These are phyloP conservation scores for Troglohyphantes excavatus DNA, from an alignment of 2,888 invertebrate species.

Conservation along the genomic window DNA sequence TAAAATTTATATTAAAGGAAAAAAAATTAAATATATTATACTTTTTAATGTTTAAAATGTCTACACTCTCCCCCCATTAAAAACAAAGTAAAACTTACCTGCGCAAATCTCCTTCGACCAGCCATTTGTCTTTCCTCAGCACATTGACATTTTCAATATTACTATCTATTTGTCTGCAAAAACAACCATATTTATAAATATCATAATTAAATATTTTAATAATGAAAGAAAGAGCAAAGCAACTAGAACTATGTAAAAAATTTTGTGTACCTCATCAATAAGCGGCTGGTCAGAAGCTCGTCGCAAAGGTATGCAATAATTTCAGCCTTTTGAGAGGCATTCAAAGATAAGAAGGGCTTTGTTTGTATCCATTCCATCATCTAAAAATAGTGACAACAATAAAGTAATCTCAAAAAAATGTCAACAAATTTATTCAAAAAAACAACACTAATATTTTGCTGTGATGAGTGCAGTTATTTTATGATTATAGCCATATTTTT, in stretches of 20 bases:
- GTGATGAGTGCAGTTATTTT: neutral
- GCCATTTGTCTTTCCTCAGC: conserved; percentile 94
- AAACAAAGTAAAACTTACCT: conserved; percentile 85
- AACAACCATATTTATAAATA: neutral
- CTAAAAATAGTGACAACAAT: conserved; percentile 79
- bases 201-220: neutral
- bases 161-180: conserved; percentile 90
- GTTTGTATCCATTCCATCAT: conserved; percentile 89
- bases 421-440: neutral
- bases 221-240: neutral
- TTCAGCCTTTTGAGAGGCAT: conserved; percentile 92
- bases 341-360: conserved; percentile 92
- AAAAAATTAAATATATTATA: too few species aligned
- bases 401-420: neutral
- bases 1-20: too few species aligned
- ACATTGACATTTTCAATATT: conserved; percentile 93
- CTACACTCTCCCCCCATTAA: too few species aligned
- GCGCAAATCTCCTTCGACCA: conserved; percentile 95
- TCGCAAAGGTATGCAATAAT: conserved; percentile 96
- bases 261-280: conserved; percentile 86
- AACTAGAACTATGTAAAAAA: neutral
- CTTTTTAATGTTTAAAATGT: too few species aligned
- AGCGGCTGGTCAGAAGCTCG: conserved; percentile 95
- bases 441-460: neutral
- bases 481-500: neutral